Evolutionary conservation across 2,888 invertebrate genomes (phyloP).

Genomic region (Nasonovia ribisnigri): DNA sequence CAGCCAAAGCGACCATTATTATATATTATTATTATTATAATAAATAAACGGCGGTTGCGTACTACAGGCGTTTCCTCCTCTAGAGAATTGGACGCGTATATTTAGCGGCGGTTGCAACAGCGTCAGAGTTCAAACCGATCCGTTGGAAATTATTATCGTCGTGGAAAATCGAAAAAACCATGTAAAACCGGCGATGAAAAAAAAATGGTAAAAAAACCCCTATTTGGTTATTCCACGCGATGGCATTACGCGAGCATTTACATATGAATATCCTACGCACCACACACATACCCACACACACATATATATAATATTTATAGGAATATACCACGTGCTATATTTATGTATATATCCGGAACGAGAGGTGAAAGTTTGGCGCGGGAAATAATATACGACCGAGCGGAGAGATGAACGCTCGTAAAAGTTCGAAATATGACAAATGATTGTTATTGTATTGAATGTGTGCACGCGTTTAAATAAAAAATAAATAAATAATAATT

Average conservation of each 20-base stretch:
- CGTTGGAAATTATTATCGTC: not conserved
- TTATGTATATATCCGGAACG: slow-evolving; percentile 12
- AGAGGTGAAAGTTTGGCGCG: slow-evolving; percentile 17
- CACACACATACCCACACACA: not conserved
- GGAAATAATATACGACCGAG: slow-evolving; percentile 10
- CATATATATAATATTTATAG: not conserved
- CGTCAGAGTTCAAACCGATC: not conserved
- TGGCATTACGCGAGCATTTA: slow-evolving; percentile 19
- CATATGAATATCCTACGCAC: slow-evolving; percentile 20
- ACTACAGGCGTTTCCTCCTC: not conserved
- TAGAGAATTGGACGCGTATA: not conserved
- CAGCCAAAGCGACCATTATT: not conserved
- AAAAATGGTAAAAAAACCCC: not conserved
- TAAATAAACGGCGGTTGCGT: not conserved
- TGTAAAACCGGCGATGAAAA: not conserved
- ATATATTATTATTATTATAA: not conserved
- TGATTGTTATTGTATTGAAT: slow-evolving; percentile 16
- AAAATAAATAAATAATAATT: slow-evolving; percentile 1
- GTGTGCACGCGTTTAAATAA: not conserved
- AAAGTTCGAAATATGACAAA: slow-evolving; percentile 29
- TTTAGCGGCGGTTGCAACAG: not conserved
- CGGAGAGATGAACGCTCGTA: slow-evolving; percentile 14
- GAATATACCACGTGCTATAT: not conserved
- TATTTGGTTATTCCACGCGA: not conserved
- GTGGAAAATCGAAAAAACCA: not conserved